These are phyloP conservation scores for Candidula unifasciata DNA, from an alignment of 2,888 invertebrate genomes.

Conservation along the genomic window DNA sequence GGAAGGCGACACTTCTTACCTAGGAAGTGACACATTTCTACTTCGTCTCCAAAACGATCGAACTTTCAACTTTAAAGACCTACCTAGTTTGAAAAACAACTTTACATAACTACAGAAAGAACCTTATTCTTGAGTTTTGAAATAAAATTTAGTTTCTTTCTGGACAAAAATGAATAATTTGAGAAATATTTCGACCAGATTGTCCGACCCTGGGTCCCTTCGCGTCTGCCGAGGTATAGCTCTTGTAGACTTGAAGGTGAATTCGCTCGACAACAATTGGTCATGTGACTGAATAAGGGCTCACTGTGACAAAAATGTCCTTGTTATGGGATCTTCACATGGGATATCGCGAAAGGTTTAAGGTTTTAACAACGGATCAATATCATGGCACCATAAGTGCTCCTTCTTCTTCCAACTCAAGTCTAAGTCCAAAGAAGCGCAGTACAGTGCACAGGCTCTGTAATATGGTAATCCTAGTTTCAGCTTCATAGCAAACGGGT, in stretches of 20 bases:
- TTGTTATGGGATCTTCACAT: neutral
- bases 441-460: too few species aligned
- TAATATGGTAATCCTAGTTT: too few species aligned
- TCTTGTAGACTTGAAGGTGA: neutral
- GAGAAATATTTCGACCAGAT: neutral
- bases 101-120: neutral
- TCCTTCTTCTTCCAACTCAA: too few species aligned
- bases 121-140: neutral
- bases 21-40: too few species aligned
- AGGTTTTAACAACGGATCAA: too few species aligned
- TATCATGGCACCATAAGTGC: too few species aligned
- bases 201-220: neutral
- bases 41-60: neutral
- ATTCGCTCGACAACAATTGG: slow-evolving; percentile 4
- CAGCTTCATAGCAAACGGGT: too few species aligned
- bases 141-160: neutral
- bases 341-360: too few species aligned
- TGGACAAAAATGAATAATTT: neutral
- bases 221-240: neutral
- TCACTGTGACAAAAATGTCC: neutral
- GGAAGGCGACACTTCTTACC: too few species aligned
- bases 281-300: neutral
- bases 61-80: neutral
- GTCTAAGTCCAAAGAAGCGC: too few species aligned
- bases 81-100: neutral